Evolutionary conservation across 2,888 invertebrate species (phyloP).

Genomic region (Stenotaenia linearis): DNA sequence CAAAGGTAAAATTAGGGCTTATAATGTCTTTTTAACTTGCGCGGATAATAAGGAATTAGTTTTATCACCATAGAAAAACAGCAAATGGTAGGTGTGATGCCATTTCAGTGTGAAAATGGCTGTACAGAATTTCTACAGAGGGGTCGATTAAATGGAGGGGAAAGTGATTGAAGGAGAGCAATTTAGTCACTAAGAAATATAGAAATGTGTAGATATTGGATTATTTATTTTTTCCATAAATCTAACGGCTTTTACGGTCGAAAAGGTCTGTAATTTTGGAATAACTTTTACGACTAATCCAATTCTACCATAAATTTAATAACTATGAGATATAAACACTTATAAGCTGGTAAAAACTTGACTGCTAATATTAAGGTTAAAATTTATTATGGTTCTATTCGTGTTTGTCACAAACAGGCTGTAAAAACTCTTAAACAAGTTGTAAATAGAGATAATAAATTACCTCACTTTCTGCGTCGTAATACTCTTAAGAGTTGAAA

Average conservation of each 20-base stretch:
- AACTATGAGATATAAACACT: too few species aligned
- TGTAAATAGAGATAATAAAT: background rate
- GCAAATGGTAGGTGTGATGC: background rate
- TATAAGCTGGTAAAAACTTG: too few species aligned
- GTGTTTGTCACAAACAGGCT: background rate
- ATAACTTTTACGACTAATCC: background rate
- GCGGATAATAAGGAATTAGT: background rate
- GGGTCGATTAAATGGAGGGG: background rate
- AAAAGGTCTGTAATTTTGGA: background rate
- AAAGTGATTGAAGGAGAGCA: background rate
- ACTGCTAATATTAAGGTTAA: too few species aligned
- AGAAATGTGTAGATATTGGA: background rate
- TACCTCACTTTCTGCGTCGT: background rate
- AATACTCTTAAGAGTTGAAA: background rate
- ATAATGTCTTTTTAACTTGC: background rate
- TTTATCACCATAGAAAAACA: background rate
- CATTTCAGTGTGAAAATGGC: background rate
- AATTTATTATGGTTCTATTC: background rate
- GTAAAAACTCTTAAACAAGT: background rate
- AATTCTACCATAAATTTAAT: background rate
- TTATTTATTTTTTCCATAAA: too few species aligned
- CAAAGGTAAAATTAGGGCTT: background rate
- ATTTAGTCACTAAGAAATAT: background rate
- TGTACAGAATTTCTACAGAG: background rate
- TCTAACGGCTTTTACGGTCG: too few species aligned